phyloP scores from a whole-genome alignment of 2,888 invertebrate species.

The Abrostola triplasia region DNA sequence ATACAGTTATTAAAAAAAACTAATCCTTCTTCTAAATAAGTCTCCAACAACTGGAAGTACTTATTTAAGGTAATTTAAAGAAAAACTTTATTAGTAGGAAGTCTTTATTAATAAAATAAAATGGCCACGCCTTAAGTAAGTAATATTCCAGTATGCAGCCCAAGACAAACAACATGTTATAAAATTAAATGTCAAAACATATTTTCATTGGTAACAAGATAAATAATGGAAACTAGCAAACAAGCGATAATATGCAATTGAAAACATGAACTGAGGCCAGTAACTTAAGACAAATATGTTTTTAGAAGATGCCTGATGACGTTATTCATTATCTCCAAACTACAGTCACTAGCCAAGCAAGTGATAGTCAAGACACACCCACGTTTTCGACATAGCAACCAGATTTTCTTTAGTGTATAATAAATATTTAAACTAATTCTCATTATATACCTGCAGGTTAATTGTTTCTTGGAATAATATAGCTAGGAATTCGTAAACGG shows the following conservation, averaged over 20 bases:
- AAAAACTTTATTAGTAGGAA: too few species aligned
- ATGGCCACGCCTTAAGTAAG: slow-evolving; percentile 25
- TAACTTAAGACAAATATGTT: slow-evolving; percentile 83
- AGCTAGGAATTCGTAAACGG: too few species aligned
- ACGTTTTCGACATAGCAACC: slow-evolving; percentile 78
- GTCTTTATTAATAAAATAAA: slow-evolving; percentile 14
- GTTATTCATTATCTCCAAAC: slow-evolving; percentile 71
- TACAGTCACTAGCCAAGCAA: slow-evolving; percentile 66
- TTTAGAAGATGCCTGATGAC: slow-evolving; percentile 74
- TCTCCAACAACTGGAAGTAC: too few species aligned
- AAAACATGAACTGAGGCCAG: slow-evolving; percentile 79
- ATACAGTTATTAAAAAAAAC: too few species aligned
- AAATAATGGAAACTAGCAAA: slow-evolving; percentile 82
- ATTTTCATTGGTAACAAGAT: slow-evolving; percentile 85
- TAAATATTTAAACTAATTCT: not conserved
- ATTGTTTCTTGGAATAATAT: not conserved
- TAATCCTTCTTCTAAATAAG: too few species aligned
- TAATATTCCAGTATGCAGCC: slow-evolving; percentile 52
- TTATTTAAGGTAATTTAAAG: too few species aligned
- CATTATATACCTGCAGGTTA: not conserved
- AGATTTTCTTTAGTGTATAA: slow-evolving; percentile 1
- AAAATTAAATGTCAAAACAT: slow-evolving; percentile 77
- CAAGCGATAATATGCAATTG: slow-evolving; percentile 73
- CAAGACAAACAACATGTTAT: slow-evolving; percentile 74
- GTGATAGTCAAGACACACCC: slow-evolving; percentile 85